A percentile compares a stretch with the other conserved stretches of the same genome.
Conservation (phyloP, 2,113 vertebrate genomes). For the Glaucomys volans region DNA sequence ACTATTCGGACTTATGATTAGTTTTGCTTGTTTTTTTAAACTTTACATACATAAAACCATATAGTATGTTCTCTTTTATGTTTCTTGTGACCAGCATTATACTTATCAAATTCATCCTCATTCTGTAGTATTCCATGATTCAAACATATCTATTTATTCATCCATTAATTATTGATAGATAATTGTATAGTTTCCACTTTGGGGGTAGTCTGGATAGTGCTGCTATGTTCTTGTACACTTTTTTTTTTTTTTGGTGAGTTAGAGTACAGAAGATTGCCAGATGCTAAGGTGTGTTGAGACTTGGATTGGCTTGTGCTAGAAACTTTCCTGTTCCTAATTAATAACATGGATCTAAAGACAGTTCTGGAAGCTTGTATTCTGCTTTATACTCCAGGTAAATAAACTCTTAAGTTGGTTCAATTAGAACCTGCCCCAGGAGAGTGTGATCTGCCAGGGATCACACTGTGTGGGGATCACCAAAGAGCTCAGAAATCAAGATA, state of each 20-base stretch:
- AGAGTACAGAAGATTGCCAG: background rate
- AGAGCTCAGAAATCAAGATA: conserved; percentile 4
- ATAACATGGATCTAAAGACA: background rate
- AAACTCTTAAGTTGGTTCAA: background rate
- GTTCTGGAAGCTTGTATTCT: background rate
- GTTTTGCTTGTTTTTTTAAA: background rate
- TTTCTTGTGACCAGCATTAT: background rate
- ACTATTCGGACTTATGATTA: conserved; percentile 37
- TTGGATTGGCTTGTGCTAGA: background rate
- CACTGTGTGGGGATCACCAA: background rate
- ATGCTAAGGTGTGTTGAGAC: background rate
- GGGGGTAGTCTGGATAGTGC: background rate
- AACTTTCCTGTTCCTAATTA: background rate
- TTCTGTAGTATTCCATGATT: background rate
- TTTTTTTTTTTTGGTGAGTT: background rate
- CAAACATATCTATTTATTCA: background rate
- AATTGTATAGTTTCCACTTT: background rate
- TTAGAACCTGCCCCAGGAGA: background rate
- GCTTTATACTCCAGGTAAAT: background rate
- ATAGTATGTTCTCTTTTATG: background rate
- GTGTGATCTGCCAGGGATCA: background rate
- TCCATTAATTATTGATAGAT: background rate
- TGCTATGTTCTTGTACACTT: background rate
- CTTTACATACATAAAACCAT: background rate
- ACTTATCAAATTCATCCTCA: background rate